phyloP scores from a whole-genome alignment of 2,113 vertebrate genomes.

The Coptodon bakossiorum region DNA sequence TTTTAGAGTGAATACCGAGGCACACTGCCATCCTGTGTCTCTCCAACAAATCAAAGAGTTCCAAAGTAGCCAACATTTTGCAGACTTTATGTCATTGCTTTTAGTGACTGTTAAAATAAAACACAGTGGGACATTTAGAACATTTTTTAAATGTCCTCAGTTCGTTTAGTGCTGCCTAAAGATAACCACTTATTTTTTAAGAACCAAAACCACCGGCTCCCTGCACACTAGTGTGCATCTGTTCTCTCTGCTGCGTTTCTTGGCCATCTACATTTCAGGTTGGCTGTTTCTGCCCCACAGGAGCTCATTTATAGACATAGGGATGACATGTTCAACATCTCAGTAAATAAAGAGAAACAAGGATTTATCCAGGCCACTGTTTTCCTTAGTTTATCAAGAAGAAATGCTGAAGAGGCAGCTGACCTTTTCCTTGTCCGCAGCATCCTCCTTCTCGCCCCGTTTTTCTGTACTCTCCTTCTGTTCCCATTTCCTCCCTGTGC shows the following conservation, averaged over 20 bases:
- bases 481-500: neutral
- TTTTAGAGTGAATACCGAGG: neutral
- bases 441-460: neutral
- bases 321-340: slow-evolving; percentile 6
- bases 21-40: neutral
- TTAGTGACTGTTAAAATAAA: neutral
- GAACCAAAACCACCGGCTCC: fast-evolving
- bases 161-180: neutral
- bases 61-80: neutral
- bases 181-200: neutral
- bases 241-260: neutral
- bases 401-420: slow-evolving; percentile 40
- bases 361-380: slow-evolving; percentile 39
- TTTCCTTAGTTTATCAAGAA: slow-evolving; percentile 24
- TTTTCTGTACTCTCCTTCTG: neutral
- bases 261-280: neutral
- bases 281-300: neutral
- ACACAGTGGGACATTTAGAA: neutral
- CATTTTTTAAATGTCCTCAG: fast-evolving
- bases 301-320: slow-evolving; percentile 18
- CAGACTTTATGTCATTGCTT: neutral
- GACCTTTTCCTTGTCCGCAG: slow-evolving; percentile 48
- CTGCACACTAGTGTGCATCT: neutral
- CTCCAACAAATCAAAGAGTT: neutral
- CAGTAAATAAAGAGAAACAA: slow-evolving; percentile 30